Base-by-base conservation (phyloP, 2,888 invertebrate species). In the Mythimna vitellina region DNA sequence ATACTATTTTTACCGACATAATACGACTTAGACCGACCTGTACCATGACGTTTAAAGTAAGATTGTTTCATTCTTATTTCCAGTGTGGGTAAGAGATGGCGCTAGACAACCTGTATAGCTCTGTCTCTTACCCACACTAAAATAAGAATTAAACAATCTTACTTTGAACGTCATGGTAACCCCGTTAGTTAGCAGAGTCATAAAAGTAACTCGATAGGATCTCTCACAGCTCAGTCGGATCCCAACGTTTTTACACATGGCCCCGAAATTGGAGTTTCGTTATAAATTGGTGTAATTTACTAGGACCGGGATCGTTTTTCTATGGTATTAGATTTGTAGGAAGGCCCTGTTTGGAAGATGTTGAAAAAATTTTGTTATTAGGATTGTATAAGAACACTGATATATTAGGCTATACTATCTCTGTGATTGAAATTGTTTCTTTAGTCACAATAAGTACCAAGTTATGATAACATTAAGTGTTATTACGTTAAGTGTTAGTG, bases 241-340 rank as follows among this genome's bases (percentile, higher is more conserved):
- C 32, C 63, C 49, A 25, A 42, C 49, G 58, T 63, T 78, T 70
- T 65, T 75, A 70, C 51, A 73, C 70, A 76, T 62, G 60, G 32
- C 49, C 64, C 71, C 76, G 61, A 79, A 79, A 79, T 79, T 79
- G 79, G 65, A 79, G 71, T 65, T 65, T 20, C 53, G 57, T 67
- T 71, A 79, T 79, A 79, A 81, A 81, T 81, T 71, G 78, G 49
- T 38, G 71, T 79, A 79, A 79, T 79, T 79, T 68, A 79, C 65
- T 71, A 51, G 61, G 49, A 5, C 64, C 46, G 49, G 67, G 53
- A 17, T 67, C 79, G 78, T 78, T 66, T 78, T 75, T 54, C 57
- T 76, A 67, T 68, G 57, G 64, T 56, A 78, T 78, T 70, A 64
- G 70, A 49, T 79, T 76, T 68, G 61, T 71, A 66, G 35, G 29